Evolutionary conservation across 2,797 vertebrate species (phyloP).

Genomic region (Brachyrhaphis roseni): DNA sequence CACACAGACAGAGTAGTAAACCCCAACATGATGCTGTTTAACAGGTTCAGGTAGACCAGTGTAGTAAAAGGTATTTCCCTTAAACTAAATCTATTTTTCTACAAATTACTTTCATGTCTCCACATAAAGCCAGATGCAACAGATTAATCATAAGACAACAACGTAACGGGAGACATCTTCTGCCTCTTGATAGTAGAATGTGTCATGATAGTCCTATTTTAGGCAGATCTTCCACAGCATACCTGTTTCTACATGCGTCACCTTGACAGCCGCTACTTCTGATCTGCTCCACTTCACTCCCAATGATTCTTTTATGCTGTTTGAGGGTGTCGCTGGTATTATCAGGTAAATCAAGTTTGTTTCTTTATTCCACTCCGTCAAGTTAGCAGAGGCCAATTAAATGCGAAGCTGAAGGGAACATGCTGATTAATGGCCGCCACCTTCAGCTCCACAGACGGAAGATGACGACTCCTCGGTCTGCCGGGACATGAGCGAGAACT

Average conservation of each 20-base stretch:
- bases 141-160: background rate
- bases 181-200: background rate
- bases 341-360: background rate
- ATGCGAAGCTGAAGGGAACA: constrained; percentile 18
- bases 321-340: background rate
- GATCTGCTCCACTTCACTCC: constrained; percentile 1
- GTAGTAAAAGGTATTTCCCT: background rate
- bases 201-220: background rate
- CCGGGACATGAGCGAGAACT: constrained; percentile 39
- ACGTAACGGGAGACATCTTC: background rate
- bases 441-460: constrained; percentile 43
- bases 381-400: constrained; percentile 21
- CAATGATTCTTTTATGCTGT: constrained; percentile 6
- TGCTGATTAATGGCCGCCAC: constrained; percentile 33
- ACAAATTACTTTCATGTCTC: background rate
- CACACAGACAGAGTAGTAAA: background rate
- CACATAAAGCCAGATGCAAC: background rate
- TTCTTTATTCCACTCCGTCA: background rate
- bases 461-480: constrained; percentile 28
- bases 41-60: background rate
- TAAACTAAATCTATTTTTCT: background rate
- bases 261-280: background rate
- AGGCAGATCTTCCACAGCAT: background rate
- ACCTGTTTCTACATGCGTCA: background rate
- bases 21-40: background rate